Conservation (phyloP, 2,113 vertebrate species). For the Triplophysa dalaica region DNA sequence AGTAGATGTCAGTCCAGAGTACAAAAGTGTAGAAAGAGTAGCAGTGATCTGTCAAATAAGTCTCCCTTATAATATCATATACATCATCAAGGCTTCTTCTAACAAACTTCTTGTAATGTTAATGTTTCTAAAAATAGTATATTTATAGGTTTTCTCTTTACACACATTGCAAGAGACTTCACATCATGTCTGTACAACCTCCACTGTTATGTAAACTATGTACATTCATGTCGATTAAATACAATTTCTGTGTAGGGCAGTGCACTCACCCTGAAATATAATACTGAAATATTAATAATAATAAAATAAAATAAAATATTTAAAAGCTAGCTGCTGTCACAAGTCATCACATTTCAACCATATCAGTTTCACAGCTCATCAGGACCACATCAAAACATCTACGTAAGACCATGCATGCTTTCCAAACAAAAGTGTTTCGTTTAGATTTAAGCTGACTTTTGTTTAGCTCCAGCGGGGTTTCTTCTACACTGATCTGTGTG, state of each 20-base stretch:
- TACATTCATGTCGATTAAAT: slow-evolving; percentile 16
- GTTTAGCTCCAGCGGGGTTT: background rate
- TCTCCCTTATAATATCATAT: background rate
- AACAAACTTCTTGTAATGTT: background rate
- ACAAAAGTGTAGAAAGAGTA: too few species aligned
- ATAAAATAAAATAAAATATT: too few species aligned
- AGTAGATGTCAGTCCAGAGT: too few species aligned
- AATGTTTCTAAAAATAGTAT: background rate
- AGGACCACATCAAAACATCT: slow-evolving; percentile 9
- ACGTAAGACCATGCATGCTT: background rate
- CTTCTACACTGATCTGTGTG: background rate
- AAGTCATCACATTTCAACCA: background rate
- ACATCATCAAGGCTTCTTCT: background rate
- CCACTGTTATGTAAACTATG: slow-evolving; percentile 24
- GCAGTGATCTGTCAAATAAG: background rate
- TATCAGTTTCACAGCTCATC: background rate
- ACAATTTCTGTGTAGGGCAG: slow-evolving; percentile 5
- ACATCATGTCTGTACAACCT: background rate
- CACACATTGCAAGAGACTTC: background rate
- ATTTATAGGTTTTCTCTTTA: slow-evolving; percentile 9
- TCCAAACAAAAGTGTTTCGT: background rate
- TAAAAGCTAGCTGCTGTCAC: background rate
- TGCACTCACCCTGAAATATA: slow-evolving; percentile 1
- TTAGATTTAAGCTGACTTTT: background rate
- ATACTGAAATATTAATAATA: too few species aligned